Percentiles rank a stretch among this genome's conserved stretches.
phyloP scores from a whole-genome alignment of 2,113 vertebrate species.

The Euleptes europaea region DNA sequence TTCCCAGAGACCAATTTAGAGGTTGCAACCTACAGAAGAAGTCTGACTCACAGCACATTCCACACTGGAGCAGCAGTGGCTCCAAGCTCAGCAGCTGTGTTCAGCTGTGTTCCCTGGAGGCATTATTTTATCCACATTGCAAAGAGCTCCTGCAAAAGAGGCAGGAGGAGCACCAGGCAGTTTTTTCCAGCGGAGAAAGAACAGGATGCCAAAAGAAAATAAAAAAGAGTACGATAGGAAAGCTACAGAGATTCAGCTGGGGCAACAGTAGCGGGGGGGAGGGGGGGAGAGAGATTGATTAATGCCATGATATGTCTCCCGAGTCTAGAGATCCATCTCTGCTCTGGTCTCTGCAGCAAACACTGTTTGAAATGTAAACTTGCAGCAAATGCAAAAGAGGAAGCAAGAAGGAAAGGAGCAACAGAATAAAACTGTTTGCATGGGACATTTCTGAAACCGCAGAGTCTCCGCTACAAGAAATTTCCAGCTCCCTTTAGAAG shows the following conservation, averaged over 20 bases:
- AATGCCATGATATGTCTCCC: not conserved
- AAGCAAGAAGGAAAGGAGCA: not conserved
- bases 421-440: constrained; percentile 8
- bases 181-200: not conserved
- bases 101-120: not conserved
- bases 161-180: constrained; percentile 1
- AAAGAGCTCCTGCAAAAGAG: not conserved
- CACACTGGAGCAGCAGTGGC: not conserved
- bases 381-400: constrained; percentile 6
- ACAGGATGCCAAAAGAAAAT: not conserved
- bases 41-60: constrained; percentile 8
- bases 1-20: not conserved
- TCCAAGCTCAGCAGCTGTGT: not conserved
- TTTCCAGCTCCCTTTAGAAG: not conserved
- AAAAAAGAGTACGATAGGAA: not conserved
- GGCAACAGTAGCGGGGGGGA: not conserved
- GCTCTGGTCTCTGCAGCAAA: not conserved
- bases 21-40: not conserved
- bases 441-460: not conserved
- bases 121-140: not conserved
- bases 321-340: not conserved
- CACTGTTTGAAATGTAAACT: constrained; percentile 8
- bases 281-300: not conserved
- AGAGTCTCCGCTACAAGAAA: accelerated
- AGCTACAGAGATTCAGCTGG: not conserved